These are phyloP conservation scores for Catostylus mosaicus DNA, from an alignment of 30 jellyfish, hydroid and myxozoan genomes.

Conservation along the genomic window DNA sequence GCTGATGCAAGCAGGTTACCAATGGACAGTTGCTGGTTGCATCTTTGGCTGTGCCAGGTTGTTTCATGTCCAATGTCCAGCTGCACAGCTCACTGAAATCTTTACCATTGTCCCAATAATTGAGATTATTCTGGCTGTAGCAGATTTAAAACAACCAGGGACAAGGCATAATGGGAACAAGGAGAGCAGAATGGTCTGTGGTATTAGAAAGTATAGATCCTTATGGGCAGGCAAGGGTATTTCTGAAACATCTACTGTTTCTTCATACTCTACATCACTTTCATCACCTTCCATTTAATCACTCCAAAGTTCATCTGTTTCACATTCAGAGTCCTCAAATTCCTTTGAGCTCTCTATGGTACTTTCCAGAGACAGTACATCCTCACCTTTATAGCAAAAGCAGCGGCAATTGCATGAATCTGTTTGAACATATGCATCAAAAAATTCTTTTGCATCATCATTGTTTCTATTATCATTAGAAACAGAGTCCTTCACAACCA, in stretches of 20 bases:
- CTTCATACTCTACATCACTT: conserved; percentile 19
- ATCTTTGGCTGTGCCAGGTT: conserved; percentile 15
- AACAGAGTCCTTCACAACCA: too few species aligned
- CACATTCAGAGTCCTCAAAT: background rate
- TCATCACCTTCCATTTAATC: conserved; percentile 9
- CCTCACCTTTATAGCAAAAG: background rate
- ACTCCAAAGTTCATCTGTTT: background rate
- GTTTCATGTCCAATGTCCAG: conserved; percentile 23
- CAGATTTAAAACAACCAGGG: conserved; percentile 17
- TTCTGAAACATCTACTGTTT: conserved; percentile 17
- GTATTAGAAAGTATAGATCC: conserved; percentile 8
- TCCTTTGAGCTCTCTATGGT: conserved; percentile 9
- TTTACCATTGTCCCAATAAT: conserved; percentile 17
- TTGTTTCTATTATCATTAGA: too few species aligned
- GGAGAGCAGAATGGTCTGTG: conserved; percentile 19
- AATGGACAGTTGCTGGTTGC: conserved; percentile 12
- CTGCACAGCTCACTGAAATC: conserved; percentile 21
- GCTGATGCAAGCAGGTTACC: conserved; percentile 20
- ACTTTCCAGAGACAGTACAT: conserved; percentile 17
- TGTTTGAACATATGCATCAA: conserved; percentile 12
- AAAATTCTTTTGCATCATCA: too few species aligned
- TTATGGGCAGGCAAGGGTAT: conserved; percentile 17
- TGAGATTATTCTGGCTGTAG: conserved; percentile 3
- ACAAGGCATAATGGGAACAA: conserved; percentile 15
- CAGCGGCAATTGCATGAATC: conserved; percentile 20